These are phyloP conservation scores for Sebastes oblongus DNA, from an alignment of 2,797 vertebrate genomes.

Conservation along the genomic window DNA sequence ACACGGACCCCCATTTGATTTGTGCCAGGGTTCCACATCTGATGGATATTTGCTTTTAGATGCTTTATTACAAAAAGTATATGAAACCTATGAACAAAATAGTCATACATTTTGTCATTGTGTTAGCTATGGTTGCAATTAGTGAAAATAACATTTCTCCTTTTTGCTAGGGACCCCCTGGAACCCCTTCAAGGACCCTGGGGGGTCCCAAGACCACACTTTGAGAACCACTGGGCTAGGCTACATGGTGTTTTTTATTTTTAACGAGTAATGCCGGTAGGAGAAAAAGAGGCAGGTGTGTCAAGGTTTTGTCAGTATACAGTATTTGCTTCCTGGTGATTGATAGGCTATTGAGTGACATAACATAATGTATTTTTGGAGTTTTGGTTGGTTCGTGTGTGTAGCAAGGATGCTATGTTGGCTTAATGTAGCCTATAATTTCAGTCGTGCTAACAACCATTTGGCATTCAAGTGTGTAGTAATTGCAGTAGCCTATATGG, in stretches of 20 bases:
- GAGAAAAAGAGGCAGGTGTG: neutral
- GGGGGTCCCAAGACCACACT: too few species aligned
- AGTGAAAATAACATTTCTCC: too few species aligned
- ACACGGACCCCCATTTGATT: too few species aligned
- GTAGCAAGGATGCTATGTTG: neutral
- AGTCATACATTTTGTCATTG: too few species aligned
- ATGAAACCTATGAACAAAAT: too few species aligned
- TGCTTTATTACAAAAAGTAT: too few species aligned
- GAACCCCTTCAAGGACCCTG: rapidly evolving
- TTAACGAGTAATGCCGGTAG: neutral
- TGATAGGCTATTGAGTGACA: neutral
- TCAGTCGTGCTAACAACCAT: neutral
- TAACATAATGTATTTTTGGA: neutral
- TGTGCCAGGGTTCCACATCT: too few species aligned
- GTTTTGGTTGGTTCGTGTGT: neutral
- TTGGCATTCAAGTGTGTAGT: neutral
- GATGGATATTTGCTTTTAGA: too few species aligned
- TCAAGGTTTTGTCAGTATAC: neutral
- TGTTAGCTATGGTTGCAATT: too few species aligned
- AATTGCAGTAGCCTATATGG: neutral
- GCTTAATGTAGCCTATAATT: neutral
- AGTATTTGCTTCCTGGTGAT: neutral
- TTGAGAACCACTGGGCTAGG: too few species aligned
- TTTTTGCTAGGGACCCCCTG: too few species aligned
- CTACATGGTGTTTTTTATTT: neutral